Conservation (phyloP, 2,888 invertebrate species). For the Pardosa pseudoannulata region DNA sequence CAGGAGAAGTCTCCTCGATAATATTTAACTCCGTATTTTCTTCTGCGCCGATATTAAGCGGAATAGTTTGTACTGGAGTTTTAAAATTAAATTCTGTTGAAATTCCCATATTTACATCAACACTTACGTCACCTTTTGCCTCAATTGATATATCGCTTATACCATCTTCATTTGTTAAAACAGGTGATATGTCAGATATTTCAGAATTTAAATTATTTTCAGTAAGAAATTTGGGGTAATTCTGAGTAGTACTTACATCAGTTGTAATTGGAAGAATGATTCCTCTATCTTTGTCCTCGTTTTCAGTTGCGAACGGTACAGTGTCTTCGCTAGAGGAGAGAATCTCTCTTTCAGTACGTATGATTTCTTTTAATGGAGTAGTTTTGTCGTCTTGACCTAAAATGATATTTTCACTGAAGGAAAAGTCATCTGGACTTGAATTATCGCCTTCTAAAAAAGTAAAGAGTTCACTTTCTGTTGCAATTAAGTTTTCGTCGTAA, state of each 20-base stretch:
- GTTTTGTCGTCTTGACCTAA: neutral
- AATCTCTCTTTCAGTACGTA: constrained; percentile 11
- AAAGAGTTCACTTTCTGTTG: too few species aligned
- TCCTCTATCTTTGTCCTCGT: neutral
- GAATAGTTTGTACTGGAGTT: neutral
- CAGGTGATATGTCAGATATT: neutral
- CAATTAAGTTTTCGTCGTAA: too few species aligned
- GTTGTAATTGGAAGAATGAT: neutral
- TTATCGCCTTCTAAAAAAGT: too few species aligned
- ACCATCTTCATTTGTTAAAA: neutral
- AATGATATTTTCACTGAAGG: neutral
- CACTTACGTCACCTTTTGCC: neutral
- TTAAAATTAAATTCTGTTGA: neutral
- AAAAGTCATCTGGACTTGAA: neutral
- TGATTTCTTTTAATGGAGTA: neutral
- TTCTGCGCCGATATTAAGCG: neutral
- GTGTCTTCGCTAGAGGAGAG: neutral
- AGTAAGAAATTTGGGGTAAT: neutral
- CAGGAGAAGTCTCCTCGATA: neutral
- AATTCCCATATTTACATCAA: neutral
- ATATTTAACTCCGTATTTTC: neutral
- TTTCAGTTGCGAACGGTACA: neutral
- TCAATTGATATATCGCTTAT: neutral
- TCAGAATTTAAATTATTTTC: neutral
- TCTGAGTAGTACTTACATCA: neutral